These are phyloP conservation scores for Sprattus sprattus DNA, from an alignment of 2,113 vertebrate species.

Conservation along the genomic window DNA sequence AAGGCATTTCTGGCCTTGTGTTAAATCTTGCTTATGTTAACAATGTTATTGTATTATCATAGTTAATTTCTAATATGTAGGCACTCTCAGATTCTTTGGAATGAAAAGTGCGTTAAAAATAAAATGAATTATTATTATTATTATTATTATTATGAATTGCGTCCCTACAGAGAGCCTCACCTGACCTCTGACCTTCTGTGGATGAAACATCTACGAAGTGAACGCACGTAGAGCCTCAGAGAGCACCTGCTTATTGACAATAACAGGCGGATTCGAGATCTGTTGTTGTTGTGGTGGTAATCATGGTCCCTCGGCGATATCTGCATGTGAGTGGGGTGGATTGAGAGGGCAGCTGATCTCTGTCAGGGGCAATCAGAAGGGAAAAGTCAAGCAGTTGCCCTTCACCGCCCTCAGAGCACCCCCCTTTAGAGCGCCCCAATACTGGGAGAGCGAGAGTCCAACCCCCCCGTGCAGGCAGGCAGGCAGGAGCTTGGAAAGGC, in stretches of 20 bases:
- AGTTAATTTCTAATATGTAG: too few relatives aligned
- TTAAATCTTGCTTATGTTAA: too few relatives aligned
- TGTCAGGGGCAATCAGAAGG: constrained; percentile 45
- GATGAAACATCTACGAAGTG: background rate
- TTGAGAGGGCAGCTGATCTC: constrained; percentile 7
- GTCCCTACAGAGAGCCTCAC: too few relatives aligned
- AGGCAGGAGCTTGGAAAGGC: background rate
- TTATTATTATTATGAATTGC: too few relatives aligned
- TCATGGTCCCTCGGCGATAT: background rate
- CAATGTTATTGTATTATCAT: too few relatives aligned
- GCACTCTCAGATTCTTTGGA: too few relatives aligned
- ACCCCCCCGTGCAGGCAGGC: too few relatives aligned
- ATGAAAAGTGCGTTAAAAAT: too few relatives aligned
- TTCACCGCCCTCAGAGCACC: background rate
- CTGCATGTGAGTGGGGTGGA: background rate
- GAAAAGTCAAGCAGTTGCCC: constrained; percentile 44
- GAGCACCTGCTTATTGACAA: background rate
- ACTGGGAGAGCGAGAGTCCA: background rate
- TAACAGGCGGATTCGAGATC: background rate
- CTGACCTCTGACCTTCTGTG: background rate
- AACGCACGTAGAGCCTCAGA: background rate
- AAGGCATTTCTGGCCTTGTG: too few relatives aligned
- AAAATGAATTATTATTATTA: too few relatives aligned
- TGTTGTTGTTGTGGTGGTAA: background rate
- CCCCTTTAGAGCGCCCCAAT: background rate